Evolutionary conservation across 2,888 invertebrate species (phyloP).

Genomic region (Plusia festucae): DNA sequence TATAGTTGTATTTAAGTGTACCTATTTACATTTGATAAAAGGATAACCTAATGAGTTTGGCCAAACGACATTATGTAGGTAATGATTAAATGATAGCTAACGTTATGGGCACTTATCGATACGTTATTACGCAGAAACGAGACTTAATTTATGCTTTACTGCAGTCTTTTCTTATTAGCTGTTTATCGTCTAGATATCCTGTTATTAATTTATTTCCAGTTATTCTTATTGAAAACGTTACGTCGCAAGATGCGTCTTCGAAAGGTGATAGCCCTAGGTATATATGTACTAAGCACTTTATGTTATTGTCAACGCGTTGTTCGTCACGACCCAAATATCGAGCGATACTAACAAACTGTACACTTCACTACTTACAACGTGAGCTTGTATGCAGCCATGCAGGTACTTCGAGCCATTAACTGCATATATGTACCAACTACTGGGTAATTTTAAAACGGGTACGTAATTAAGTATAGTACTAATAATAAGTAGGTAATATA

Average conservation of each 20-base stretch:
- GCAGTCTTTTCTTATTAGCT: conserved; percentile 8
- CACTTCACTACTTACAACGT: conserved; percentile 41
- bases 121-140: conserved; percentile 22
- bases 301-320: conserved; percentile 64
- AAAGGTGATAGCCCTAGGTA: conserved; percentile 52
- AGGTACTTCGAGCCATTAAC: not conserved
- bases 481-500: no score
- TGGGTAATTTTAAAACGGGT: no score
- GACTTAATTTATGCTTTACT: conserved; percentile 2
- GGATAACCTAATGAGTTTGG: conserved; percentile 26
- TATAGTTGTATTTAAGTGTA: not conserved
- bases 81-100: conserved; percentile 19
- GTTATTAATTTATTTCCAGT: conserved; percentile 16
- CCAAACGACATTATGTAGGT: conserved; percentile 12
- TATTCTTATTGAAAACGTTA: conserved; percentile 52
- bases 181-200: conserved; percentile 3
- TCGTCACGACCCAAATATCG: conserved; percentile 76
- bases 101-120: conserved; percentile 12
- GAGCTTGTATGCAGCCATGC: not conserved
- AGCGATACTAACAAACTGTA: conserved; percentile 66
- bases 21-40: not conserved
- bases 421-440: not conserved
- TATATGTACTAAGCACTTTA: conserved; percentile 35
- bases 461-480: no score
- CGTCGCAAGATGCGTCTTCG: not conserved